phyloP scores from a whole-genome alignment of 2,797 vertebrate species.

The Falco berigora region DNA sequence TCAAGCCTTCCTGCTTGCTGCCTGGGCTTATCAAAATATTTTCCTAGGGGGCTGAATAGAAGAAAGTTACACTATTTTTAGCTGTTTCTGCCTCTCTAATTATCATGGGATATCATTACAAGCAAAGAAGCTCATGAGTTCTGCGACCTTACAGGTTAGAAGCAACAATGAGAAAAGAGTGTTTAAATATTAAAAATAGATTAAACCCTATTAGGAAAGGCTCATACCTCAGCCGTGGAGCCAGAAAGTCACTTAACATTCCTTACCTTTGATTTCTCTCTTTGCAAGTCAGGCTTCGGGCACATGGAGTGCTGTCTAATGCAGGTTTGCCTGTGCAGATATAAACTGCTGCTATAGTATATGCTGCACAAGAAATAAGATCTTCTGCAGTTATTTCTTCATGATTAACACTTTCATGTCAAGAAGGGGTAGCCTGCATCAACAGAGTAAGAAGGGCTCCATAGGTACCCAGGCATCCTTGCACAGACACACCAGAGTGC shows the following conservation, averaged over 20 bases:
- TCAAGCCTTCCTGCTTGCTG: not conserved
- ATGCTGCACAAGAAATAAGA: not conserved
- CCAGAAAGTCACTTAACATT: not conserved
- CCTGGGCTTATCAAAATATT: slow-evolving; percentile 36
- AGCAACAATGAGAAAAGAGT: not conserved
- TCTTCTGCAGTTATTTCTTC: not conserved
- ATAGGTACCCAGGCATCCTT: not conserved
- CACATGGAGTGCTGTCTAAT: not conserved
- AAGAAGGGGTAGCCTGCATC: not conserved
- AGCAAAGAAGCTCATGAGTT: not conserved
- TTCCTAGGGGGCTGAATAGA: not conserved
- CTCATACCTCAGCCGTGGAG: not conserved
- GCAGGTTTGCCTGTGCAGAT: not conserved
- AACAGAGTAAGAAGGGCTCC: not conserved
- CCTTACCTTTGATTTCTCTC: not conserved
- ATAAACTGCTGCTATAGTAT: not conserved
- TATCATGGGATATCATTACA: not conserved
- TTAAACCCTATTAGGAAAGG: not conserved
- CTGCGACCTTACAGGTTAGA: not conserved
- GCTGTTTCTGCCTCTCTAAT: not conserved
- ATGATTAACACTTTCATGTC: not conserved
- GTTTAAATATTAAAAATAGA: not conserved
- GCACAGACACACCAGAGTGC: not conserved
- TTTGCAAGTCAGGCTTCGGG: not conserved
- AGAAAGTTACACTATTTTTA: slow-evolving; percentile 14